Evolutionary conservation across 2,888 invertebrate genomes (phyloP).

Genomic region (Melanophora roralis): DNA sequence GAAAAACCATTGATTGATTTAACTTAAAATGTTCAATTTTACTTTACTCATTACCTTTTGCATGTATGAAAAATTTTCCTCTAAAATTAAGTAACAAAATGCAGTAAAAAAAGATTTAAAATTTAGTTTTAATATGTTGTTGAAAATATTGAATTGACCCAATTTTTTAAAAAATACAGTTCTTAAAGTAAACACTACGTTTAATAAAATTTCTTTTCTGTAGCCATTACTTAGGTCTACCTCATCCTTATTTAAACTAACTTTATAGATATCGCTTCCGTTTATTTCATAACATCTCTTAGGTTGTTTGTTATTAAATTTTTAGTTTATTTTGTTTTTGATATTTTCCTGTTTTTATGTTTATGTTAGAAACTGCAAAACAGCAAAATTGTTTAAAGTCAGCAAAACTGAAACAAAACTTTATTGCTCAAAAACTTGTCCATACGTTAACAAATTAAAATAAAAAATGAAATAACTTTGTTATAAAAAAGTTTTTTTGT

Average conservation of each 20-base stretch:
- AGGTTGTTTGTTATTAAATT: conserved; percentile 5
- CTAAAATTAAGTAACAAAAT: too few relatives aligned
- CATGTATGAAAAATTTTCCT: too few relatives aligned
- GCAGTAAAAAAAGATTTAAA: too few relatives aligned
- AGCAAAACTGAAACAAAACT: conserved; percentile 3
- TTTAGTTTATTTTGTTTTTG: neutral
- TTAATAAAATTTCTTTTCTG: too few relatives aligned
- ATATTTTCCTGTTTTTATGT: neutral
- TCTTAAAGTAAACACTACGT: too few relatives aligned
- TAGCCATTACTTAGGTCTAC: neutral
- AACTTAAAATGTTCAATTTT: too few relatives aligned
- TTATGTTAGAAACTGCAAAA: neutral
- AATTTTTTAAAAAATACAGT: too few relatives aligned
- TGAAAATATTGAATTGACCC: too few relatives aligned
- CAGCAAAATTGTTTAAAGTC: conserved; percentile 22
- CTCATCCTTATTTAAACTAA: neutral
- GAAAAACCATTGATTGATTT: too few relatives aligned
- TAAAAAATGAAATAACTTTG: neutral
- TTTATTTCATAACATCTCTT: neutral
- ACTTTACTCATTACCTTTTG: too few relatives aligned
- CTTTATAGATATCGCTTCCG: neutral
- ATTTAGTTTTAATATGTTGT: too few relatives aligned
- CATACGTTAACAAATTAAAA: conserved; percentile 24
- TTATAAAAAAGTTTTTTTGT: neutral
- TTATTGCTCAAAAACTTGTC: conserved; percentile 28